phyloP scores from a whole-genome alignment of 1,140 invertebrate species.

The Hetaerina americana region DNA sequence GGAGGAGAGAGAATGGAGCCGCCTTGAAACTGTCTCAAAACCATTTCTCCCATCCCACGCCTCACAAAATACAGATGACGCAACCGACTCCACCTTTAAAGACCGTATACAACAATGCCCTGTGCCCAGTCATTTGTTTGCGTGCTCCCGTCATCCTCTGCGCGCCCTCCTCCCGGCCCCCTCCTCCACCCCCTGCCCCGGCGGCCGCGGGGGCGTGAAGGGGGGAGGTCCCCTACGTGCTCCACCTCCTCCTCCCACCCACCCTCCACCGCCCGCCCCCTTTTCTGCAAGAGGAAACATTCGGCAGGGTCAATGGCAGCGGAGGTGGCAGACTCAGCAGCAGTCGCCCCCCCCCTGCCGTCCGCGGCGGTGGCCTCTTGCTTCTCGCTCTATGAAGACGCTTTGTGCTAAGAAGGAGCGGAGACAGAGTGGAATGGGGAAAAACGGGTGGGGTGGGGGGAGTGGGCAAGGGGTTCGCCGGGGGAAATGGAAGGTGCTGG shows the following conservation, averaged over 20 bases:
- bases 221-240: no score
- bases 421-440: neutral
- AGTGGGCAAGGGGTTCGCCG: neutral
- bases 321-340: neutral
- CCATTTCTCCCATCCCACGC: neutral
- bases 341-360: no score
- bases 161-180: neutral
- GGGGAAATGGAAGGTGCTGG: neutral
- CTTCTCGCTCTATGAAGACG: no score
- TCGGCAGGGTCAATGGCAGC: neutral
- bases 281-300: neutral
- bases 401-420: neutral
- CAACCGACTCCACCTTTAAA: neutral
- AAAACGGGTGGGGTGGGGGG: neutral
- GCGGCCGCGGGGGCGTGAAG: no score
- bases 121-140: neutral
- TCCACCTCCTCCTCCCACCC: neutral
- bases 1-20: neutral
- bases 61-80: neutral
- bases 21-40: neutral
- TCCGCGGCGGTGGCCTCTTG: no score
- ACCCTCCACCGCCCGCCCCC: neutral
- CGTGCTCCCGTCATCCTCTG: neutral
- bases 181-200: no score
- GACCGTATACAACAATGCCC: neutral